Base-by-base conservation (phyloP, 2,797 vertebrate genomes). In the Pangasius macronema region DNA sequence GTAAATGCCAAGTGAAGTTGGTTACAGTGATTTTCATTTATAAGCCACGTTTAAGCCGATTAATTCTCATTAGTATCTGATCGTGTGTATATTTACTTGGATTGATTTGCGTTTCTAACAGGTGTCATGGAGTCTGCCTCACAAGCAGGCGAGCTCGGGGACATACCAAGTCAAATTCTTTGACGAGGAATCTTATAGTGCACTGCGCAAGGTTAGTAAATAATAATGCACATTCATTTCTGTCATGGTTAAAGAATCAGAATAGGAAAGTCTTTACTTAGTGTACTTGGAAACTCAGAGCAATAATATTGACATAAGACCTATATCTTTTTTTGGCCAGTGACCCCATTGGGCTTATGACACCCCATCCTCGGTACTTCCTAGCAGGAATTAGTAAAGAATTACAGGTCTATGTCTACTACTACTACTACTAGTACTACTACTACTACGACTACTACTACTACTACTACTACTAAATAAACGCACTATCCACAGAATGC, bases 161-260 rank as follows among this genome's bases (percentile, higher is more conserved):
- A 97, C 97, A 57, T 97, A 98, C 57, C 96, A 96, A 89, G 98
- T 98, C 76, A 97, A 97, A 89, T 98, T 99, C 94, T 98, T 98
- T 0, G 97, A 99, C 1, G 98, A 98, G 90, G 98, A 98, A 87
- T 98, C 98, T 3, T 98, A 98, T 90, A 98, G 97, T 59, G 91
- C 96, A 61, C 92, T 98, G 86, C 95, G 97, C 87, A 98, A 98
- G 96, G 97, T 96, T 49, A 3, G 85, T 79, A n/a, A 30, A 55
- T 57, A 72, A 73, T 85, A 30, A 16, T 1, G 24, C 18, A 2
- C 55, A 73, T 9, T n/a, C n/a, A n/a, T n/a, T 30, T 36, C 5
- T 61, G 39, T 30, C n/a, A 33, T 20, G 8, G n/a, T 36, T 22
- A 33, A 55, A 22, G 51, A 11, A 3, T 20, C 9, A 33, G 61